Conservation (phyloP, 2,113 vertebrate species). For the Alethe castanea region DNA sequence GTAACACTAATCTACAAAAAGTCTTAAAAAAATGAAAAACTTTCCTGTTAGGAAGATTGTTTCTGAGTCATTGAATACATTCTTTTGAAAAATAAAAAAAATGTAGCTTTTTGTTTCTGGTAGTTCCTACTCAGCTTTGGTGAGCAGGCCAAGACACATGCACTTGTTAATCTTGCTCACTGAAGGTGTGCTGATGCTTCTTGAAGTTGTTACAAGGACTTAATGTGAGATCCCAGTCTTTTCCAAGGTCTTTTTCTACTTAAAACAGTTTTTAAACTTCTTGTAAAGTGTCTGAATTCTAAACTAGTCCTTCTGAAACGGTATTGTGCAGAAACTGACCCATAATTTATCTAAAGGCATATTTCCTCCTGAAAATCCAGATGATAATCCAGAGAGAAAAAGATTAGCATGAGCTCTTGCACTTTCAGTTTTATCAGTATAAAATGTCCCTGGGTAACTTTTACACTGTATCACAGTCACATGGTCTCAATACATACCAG, state of each 20-base stretch:
- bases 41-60: neutral
- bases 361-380: slow-evolving; percentile 23
- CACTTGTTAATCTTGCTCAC: neutral
- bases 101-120: neutral
- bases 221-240: neutral
- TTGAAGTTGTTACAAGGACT: neutral
- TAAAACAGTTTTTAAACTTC: neutral
- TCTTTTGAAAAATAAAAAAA: neutral
- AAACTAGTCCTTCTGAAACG: neutral
- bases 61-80: neutral
- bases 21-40: neutral
- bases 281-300: neutral
- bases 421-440: slow-evolving; percentile 5
- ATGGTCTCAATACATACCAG: slow-evolving; percentile 66
- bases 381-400: neutral
- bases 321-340: neutral
- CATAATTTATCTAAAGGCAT: neutral
- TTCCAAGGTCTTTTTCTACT: neutral
- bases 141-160: neutral
- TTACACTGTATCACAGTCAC: slow-evolving; percentile 68
- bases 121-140: neutral
- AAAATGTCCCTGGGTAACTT: slow-evolving; percentile 49
- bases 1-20: slow-evolving; percentile 2
- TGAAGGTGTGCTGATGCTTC: neutral
- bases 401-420: neutral